Percentiles rank a stretch among this genome's conserved stretches.
Conservation (phyloP, 2,888 invertebrate species). For the Serrognathus titanus region DNA sequence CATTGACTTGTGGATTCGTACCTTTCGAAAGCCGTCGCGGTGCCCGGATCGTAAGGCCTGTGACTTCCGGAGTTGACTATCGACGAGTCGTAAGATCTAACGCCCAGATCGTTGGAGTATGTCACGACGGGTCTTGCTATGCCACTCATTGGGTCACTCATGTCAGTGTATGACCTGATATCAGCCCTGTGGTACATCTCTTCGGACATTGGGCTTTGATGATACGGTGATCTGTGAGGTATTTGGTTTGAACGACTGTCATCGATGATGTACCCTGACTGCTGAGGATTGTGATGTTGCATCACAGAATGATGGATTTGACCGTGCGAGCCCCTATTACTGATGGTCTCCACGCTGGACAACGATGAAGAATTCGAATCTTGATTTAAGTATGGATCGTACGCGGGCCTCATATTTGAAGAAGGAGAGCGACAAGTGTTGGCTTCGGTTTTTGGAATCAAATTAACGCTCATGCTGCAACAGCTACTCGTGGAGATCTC, state of each 20-base stretch:
- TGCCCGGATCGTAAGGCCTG: constrained; percentile 58
- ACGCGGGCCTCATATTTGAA: constrained; percentile 50
- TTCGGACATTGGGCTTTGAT: constrained; percentile 59
- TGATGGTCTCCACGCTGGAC: constrained; percentile 68
- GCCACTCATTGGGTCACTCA: constrained; percentile 57
- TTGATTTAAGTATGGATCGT: constrained; percentile 64
- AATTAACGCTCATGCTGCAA: constrained; percentile 52
- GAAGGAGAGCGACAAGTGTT: constrained; percentile 51
- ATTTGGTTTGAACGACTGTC: constrained; percentile 47
- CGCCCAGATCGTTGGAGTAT: constrained; percentile 54
- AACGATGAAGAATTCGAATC: constrained; percentile 69
- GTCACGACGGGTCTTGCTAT: constrained; percentile 59
- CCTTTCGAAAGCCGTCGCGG: constrained; percentile 60
- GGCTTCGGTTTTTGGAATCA: constrained; percentile 68
- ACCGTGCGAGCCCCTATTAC: constrained; percentile 47
- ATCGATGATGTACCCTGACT: constrained; percentile 55
- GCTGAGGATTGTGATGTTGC: constrained; percentile 29
- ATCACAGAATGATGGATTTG: constrained; percentile 50
- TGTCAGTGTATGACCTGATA: constrained; percentile 59
- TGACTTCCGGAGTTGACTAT: constrained; percentile 53
- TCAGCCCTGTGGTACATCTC: constrained; percentile 50
- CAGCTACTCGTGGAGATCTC: constrained; percentile 46
- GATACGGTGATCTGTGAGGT: constrained; percentile 60
- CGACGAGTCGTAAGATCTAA: constrained; percentile 50
- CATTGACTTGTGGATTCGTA: constrained; percentile 55